Evolutionary conservation across 2,113 vertebrate species (phyloP).

Genomic region (Chunga burmeisteri): DNA sequence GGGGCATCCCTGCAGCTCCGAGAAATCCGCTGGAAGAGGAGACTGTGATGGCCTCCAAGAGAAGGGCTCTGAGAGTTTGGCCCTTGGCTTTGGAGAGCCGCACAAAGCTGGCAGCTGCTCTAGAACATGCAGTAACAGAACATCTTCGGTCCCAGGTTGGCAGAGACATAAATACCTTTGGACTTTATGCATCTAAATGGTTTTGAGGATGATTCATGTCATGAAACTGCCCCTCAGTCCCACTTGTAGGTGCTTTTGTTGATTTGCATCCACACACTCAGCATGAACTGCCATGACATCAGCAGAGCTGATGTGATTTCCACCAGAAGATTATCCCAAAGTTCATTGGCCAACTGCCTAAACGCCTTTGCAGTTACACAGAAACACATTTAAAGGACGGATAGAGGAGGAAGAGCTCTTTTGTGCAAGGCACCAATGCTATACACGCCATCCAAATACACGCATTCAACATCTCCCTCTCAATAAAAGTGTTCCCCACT

Average conservation of each 20-base stretch:
- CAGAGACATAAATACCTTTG: neutral
- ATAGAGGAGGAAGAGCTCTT: neutral
- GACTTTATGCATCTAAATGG: neutral
- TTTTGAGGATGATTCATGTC: neutral
- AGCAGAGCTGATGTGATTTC: neutral
- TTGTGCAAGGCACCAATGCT: neutral
- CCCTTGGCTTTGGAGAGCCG: neutral
- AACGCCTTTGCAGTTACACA: neutral
- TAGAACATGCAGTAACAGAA: neutral
- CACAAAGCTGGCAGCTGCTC: neutral
- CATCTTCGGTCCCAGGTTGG: neutral
- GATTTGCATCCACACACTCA: neutral
- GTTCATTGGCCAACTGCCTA: neutral
- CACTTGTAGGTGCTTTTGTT: neutral
- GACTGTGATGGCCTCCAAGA: neutral
- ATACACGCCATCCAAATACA: neutral
- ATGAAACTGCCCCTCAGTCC: neutral
- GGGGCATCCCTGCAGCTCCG: neutral
- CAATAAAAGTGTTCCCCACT: neutral
- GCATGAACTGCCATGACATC: neutral
- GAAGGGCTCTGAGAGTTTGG: neutral
- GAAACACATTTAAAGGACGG: neutral
- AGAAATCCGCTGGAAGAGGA: neutral
- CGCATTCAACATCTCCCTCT: accelerated
- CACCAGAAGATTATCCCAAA: neutral